phyloP scores from a whole-genome alignment of 2,113 vertebrate genomes.

The Microcebus lehilahytsara region DNA sequence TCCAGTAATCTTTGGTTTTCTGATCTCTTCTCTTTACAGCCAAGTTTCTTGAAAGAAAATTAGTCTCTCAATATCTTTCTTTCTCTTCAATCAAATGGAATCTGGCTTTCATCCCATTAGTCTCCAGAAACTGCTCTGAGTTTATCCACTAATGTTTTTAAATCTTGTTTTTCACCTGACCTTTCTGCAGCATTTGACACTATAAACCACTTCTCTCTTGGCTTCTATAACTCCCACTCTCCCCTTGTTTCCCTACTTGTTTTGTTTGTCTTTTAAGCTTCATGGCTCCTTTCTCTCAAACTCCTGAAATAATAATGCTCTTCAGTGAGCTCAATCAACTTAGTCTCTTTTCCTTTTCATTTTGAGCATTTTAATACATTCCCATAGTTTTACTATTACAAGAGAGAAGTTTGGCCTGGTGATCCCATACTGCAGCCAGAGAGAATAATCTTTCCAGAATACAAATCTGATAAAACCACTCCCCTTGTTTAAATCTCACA shows the following conservation, averaged over 20 bases:
- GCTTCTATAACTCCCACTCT: neutral
- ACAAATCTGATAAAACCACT: slow-evolving; percentile 22
- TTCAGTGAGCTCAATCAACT: neutral
- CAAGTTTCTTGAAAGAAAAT: neutral
- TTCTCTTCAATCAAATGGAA: neutral
- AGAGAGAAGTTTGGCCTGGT: neutral
- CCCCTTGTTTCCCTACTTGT: neutral
- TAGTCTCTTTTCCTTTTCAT: neutral
- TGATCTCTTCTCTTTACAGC: neutral
- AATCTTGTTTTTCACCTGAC: neutral
- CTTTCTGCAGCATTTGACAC: neutral
- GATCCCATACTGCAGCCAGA: neutral
- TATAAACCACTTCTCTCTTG: neutral
- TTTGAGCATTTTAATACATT: neutral
- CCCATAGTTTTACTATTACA: neutral
- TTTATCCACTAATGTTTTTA: neutral
- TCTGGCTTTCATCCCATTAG: neutral
- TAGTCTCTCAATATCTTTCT: neutral
- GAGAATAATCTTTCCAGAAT: slow-evolving; percentile 37
- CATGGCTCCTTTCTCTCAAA: slow-evolving; percentile 1
- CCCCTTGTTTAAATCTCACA: slow-evolving; percentile 11
- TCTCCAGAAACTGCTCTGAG: neutral
- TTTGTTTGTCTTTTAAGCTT: neutral
- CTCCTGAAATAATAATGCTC: neutral
- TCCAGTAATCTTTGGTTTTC: neutral